These are phyloP conservation scores for Melanerpes aurifrons DNA, from an alignment of 2,113 vertebrate species.

Conservation along the genomic window DNA sequence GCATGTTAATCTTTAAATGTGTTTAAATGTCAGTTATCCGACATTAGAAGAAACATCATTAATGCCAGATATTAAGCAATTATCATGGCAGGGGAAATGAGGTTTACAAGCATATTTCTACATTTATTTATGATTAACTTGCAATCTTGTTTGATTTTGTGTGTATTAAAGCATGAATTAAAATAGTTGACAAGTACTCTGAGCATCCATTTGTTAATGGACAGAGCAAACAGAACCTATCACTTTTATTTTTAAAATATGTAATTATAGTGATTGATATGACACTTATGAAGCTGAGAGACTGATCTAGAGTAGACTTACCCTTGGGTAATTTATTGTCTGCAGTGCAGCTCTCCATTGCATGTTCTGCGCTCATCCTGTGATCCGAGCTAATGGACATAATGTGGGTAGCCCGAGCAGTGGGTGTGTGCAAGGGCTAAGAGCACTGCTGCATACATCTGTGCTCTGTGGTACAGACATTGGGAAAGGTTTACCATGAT, in stretches of 20 bases:
- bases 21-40: constrained; percentile 71
- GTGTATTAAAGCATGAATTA: background rate
- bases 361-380: background rate
- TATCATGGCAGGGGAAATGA: constrained; percentile 66
- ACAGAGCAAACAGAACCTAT: constrained; percentile 9
- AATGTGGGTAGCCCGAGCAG: background rate
- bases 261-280: background rate
- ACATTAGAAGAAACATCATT: constrained; percentile 68
- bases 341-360: background rate
- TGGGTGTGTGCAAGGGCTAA: background rate
- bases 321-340: background rate
- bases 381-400: background rate
- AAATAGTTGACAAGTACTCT: constrained; percentile 44
- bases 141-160: constrained; percentile 18
- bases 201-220: constrained; percentile 7
- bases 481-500: background rate
- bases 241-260: background rate
- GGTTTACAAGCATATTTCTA: constrained; percentile 61
- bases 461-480: background rate
- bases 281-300: background rate
- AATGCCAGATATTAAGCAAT: constrained; percentile 76
- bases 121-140: constrained; percentile 56
- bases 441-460: background rate
- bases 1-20: constrained; percentile 60
- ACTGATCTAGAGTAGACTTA: background rate